Percentiles rank a stretch among this genome's conserved stretches.
Conservation (phyloP, 2,888 invertebrate species). For the Eupithecia abbreviata region DNA sequence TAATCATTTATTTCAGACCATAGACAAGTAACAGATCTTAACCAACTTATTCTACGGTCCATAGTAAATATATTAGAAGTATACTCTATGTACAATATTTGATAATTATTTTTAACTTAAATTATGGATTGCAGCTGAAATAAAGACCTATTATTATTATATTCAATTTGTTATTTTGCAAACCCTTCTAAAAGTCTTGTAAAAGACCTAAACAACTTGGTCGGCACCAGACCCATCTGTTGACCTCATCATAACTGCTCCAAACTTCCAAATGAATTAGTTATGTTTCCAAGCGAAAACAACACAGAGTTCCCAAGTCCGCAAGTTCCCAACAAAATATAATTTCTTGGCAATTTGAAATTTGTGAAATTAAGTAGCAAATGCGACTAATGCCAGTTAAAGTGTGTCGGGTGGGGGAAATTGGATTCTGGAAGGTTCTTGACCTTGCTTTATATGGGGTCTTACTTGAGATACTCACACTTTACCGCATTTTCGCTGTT, state of each 20-base stretch:
- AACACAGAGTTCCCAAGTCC: slow-evolving; percentile 6
- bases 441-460: slow-evolving; percentile 20
- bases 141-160: too few relatives aligned
- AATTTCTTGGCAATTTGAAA: slow-evolving; percentile 25
- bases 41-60: too few relatives aligned
- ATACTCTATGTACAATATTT: too few relatives aligned
- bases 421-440: slow-evolving; percentile 20
- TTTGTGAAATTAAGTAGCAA: slow-evolving; percentile 26
- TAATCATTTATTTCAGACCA: too few relatives aligned
- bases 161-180: too few relatives aligned
- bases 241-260: neutral
- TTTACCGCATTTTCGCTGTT: neutral
- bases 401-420: slow-evolving; percentile 20
- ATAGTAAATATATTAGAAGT: too few relatives aligned
- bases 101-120: too few relatives aligned
- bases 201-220: neutral
- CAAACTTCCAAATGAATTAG: slow-evolving; percentile 6
- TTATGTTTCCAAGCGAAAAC: slow-evolving; percentile 8
- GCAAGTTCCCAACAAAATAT: slow-evolving; percentile 16
- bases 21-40: too few relatives aligned
- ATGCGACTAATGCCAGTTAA: slow-evolving; percentile 24
- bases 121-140: too few relatives aligned
- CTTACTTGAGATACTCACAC: neutral
- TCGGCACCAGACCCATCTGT: slow-evolving; percentile 8
- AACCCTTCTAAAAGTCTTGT: too few relatives aligned